Evolutionary conservation across 2,888 invertebrate species (phyloP).

Genomic region (Troilus luridus): DNA sequence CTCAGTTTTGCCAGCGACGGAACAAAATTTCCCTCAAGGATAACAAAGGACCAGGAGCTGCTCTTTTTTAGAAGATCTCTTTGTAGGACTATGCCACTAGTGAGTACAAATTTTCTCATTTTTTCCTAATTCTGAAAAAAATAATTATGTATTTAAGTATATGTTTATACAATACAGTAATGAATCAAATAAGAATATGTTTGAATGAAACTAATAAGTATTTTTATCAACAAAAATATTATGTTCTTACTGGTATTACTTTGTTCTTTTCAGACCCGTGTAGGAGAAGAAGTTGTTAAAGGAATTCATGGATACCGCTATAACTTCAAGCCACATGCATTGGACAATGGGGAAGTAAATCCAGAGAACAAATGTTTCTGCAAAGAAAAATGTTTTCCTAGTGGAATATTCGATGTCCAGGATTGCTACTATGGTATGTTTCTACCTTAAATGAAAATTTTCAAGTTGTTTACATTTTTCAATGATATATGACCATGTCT

Average conservation of each 20-base stretch:
- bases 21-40: slow-evolving; percentile 83
- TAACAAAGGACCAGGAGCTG: slow-evolving; percentile 78
- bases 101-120: slow-evolving; percentile 69
- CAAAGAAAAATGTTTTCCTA: slow-evolving; percentile 79
- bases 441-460: not conserved
- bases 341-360: slow-evolving; percentile 82
- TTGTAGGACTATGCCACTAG: slow-evolving; percentile 85
- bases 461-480: no score
- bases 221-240: not conserved
- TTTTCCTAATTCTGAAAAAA: slow-evolving; percentile 12
- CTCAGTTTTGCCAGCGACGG: slow-evolving; percentile 87
- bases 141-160: no score
- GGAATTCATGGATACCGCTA: slow-evolving; percentile 81
- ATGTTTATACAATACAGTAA: no score
- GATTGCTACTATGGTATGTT: slow-evolving; percentile 85
- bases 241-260: slow-evolving; percentile 19
- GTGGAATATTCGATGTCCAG: slow-evolving; percentile 85
- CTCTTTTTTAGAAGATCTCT: slow-evolving; percentile 87
- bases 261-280: slow-evolving; percentile 72
- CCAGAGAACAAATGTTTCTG: slow-evolving; percentile 89
- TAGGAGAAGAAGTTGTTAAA: slow-evolving; percentile 73
- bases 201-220: no score
- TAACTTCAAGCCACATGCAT: slow-evolving; percentile 80
- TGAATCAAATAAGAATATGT: no score
- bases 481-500: no score